Percentiles rank a stretch among this genome's conserved stretches.
Evolutionary conservation across 2,113 vertebrate genomes (phyloP).

Genomic region (Chauna torquata): DNA sequence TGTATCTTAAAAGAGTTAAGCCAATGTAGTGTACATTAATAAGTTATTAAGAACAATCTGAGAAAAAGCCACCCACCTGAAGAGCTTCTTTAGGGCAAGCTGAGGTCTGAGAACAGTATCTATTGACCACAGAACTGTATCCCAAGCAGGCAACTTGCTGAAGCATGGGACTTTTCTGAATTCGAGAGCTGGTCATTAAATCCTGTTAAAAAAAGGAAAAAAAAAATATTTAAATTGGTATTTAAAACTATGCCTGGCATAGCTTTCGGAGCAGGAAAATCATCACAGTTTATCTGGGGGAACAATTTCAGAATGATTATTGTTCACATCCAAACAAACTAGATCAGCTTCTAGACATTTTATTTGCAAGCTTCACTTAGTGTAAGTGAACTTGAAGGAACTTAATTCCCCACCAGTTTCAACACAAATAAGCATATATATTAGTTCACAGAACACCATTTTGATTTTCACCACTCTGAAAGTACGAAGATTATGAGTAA

Average conservation of each 20-base stretch:
- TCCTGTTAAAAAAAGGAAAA: constrained; percentile 56
- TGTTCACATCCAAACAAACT: neutral
- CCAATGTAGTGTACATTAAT: neutral
- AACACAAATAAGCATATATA: neutral
- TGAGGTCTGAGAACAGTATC: constrained; percentile 71
- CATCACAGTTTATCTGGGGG: neutral
- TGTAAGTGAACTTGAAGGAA: too few species aligned
- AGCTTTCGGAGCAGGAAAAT: neutral
- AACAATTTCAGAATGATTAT: neutral
- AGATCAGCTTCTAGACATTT: neutral
- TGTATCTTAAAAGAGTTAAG: neutral
- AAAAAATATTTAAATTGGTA: neutral
- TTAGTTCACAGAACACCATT: neutral
- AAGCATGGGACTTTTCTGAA: constrained; percentile 64
- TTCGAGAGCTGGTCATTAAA: constrained; percentile 75
- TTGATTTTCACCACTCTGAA: neutral
- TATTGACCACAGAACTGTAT: constrained; percentile 84
- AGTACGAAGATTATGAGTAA: neutral
- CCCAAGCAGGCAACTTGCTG: constrained; percentile 75
- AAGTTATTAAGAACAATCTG: neutral
- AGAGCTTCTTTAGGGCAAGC: constrained; percentile 75
- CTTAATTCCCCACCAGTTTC: neutral
- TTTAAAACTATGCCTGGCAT: neutral
- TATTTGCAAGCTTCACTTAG: neutral
- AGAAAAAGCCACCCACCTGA: constrained; percentile 73